Evolutionary conservation across 2,888 invertebrate species (phyloP).

Genomic region (Scrobipalpa atriplicella): DNA sequence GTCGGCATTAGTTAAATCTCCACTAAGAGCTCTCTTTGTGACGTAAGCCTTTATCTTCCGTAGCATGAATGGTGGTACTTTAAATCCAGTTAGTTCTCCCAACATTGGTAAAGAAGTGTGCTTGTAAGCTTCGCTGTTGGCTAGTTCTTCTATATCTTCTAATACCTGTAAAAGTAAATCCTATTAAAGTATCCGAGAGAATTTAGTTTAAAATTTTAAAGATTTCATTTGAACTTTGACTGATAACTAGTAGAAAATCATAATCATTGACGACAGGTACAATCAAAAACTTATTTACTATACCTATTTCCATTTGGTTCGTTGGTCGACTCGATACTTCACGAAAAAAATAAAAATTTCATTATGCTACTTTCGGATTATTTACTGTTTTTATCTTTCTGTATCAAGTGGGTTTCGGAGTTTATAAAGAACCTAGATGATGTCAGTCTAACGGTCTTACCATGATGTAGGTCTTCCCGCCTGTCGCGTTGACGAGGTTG

Average conservation of each 20-base stretch:
- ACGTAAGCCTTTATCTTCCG: conserved; percentile 88
- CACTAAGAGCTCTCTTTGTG: conserved; percentile 61
- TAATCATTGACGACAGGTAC: too few relatives aligned
- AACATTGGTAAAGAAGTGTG: conserved; percentile 84
- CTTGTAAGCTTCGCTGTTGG: conserved; percentile 87
- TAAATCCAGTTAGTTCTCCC: conserved; percentile 88
- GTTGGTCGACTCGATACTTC: too few relatives aligned
- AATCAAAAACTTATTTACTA: too few relatives aligned
- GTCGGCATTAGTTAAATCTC: conserved; percentile 61
- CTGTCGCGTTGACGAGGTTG: conserved; percentile 89
- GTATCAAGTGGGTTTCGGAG: too few relatives aligned
- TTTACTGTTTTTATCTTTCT: too few relatives aligned
- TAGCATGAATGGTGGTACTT: conserved; percentile 88
- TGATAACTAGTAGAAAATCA: background rate
- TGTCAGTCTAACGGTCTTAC: conserved; percentile 57
- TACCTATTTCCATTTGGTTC: too few relatives aligned
- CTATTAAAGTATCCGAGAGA: background rate
- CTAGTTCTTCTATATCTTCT: conserved; percentile 89
- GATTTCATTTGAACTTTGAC: too few relatives aligned
- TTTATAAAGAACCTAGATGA: too few relatives aligned
- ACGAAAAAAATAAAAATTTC: background rate
- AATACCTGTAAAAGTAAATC: conserved; percentile 70
- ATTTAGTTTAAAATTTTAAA: background rate
- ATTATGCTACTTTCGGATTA: background rate
- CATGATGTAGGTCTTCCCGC: conserved; percentile 91